Base-by-base conservation (phyloP, 1,140 invertebrate genomes). In the Caenorhabditis latens region DNA sequence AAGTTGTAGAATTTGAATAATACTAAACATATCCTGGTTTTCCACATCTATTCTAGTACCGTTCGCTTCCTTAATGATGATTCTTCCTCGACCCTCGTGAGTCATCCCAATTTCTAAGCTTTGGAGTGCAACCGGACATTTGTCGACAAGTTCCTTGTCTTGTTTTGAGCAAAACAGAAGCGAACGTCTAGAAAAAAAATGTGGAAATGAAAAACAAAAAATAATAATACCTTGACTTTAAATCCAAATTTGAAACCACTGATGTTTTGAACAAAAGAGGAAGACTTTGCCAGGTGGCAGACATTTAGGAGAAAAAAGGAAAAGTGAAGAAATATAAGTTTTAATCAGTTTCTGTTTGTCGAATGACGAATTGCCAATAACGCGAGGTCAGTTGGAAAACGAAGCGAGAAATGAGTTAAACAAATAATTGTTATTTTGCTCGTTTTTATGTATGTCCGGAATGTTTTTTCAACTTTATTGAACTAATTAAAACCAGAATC, bases 401-500 rank as follows among this genome's bases (percentile, higher is more conserved):
- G 32, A 32, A 32, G 32, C 32, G 32, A 32, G 32, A 32, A 32
- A 2, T 1, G 32, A 32, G 32, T 58, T 11, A n/a, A 58, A 58
- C 55, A 58, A 58, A 58, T n/a, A 58, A 19, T 14, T 1, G n/a
- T 6, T 19, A n/a, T 7, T 58, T 19, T 58, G 14, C n/a, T 58
- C 1, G 55, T 58, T n/a, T 14, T 4, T 5, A n/a, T 14, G n/a
- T n/a, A 0, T 0, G 19, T 16, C 1, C 6, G 0, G 19, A 5
- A 58, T 58, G 14, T 58, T 1, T 5, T 9, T n/a, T 19, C 57
- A 65, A 8, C 21, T 40, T 19, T 8, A 65, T 40, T 40, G 6
- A 9, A 14, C 19, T n/a, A 71, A 71, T 71, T 71, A 71, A 71
- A 71, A 43, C 65, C 65, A 46, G 65, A 71, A 71, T 71, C 65